phyloP scores from a whole-genome alignment of 2,113 vertebrate species.

The Gasterosteus aculeatus region DNA sequence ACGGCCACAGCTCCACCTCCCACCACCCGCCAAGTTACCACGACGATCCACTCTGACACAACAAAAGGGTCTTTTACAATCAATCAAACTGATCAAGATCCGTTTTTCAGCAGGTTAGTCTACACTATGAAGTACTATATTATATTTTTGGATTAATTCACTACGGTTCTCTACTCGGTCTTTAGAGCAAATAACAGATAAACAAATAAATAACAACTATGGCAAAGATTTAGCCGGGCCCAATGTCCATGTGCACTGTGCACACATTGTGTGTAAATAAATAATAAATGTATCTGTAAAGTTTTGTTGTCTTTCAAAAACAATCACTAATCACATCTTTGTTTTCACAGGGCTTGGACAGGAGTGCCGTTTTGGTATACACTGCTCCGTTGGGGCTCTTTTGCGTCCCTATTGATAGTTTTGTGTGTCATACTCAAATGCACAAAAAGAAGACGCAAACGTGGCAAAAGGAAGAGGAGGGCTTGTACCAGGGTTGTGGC shows the following conservation, averaged over 20 bases:
- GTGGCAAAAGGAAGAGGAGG: background rate
- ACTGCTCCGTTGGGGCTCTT: slow-evolving; percentile 63
- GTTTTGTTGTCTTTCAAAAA: background rate
- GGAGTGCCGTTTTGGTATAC: slow-evolving; percentile 66
- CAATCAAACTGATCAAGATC: slow-evolving; percentile 37
- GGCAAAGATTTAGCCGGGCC: background rate
- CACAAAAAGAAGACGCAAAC: background rate
- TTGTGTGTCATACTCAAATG: slow-evolving; percentile 36
- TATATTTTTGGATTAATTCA: background rate
- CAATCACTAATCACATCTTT: background rate
- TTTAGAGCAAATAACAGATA: background rate
- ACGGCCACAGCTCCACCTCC: slow-evolving; percentile 10
- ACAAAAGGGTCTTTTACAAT: background rate
- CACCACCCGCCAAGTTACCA: slow-evolving; percentile 15
- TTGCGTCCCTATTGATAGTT: slow-evolving; percentile 49
- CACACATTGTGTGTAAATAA: background rate
- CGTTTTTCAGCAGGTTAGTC: slow-evolving; percentile 35
- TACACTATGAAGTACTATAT: background rate
- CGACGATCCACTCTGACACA: background rate
- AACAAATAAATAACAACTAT: too few relatives aligned
- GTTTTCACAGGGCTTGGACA: slow-evolving; percentile 45
- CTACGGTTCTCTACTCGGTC: background rate
- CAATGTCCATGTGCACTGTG: background rate
- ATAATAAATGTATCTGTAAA: background rate
- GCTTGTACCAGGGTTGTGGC: background rate